phyloP scores from a whole-genome alignment of 2,797 vertebrate genomes.

The Rhinogobio ventralis region DNA sequence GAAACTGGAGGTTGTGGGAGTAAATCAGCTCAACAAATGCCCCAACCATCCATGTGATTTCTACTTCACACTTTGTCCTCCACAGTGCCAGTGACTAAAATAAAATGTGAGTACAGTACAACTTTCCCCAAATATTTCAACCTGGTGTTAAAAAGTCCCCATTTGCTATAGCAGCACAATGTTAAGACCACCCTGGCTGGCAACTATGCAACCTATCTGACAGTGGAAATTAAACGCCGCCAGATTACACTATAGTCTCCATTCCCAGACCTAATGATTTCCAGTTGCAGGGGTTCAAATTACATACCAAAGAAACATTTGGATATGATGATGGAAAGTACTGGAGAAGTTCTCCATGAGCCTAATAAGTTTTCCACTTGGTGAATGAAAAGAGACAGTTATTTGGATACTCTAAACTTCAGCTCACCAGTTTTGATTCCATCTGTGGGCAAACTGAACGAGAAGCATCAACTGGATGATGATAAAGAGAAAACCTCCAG shows the following conservation, averaged over 20 bases:
- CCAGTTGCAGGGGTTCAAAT: constrained; percentile 47
- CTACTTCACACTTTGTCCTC: background rate
- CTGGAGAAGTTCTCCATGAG: constrained; percentile 24
- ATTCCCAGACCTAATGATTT: constrained; percentile 49
- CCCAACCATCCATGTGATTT: background rate
- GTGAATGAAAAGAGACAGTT: constrained; percentile 23
- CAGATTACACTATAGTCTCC: constrained; percentile 34
- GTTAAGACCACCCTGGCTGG: constrained; percentile 50
- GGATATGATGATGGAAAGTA: constrained; percentile 53
- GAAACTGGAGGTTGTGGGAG: background rate
- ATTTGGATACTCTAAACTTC: constrained; percentile 6
- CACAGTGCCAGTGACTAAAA: constrained; percentile 3
- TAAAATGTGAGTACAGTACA: background rate
- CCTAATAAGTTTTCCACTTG: constrained; percentile 30
- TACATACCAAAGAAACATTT: constrained; percentile 18
- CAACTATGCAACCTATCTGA: background rate
- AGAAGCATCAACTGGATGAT: constrained; percentile 92
- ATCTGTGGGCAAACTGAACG: constrained; percentile 96
- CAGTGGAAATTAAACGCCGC: constrained; percentile 41
- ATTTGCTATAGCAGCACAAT: constrained; percentile 10
- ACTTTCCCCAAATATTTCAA: background rate
- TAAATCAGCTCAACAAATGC: background rate
- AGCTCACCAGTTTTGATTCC: constrained; percentile 98
- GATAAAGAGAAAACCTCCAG: constrained; percentile 87
- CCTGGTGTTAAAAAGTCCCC: background rate